phyloP scores from a whole-genome alignment of 2,888 invertebrate genomes.

The Phymatocera aterrima region DNA sequence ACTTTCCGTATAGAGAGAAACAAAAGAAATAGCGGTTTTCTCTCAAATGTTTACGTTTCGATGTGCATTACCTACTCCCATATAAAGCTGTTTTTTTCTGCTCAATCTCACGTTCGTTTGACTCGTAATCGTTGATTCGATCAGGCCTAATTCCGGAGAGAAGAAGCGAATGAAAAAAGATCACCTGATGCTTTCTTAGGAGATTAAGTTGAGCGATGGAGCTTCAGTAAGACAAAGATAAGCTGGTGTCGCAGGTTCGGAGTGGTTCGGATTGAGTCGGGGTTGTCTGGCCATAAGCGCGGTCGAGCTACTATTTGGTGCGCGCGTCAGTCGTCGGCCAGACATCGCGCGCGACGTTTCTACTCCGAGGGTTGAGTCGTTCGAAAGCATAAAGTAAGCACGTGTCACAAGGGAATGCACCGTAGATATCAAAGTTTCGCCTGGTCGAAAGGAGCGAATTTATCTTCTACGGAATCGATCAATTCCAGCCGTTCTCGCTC shows the following conservation, averaged over 20 bases:
- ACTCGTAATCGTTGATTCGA: background rate
- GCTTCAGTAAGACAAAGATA: background rate
- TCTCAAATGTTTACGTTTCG: too few species aligned
- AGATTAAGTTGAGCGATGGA: background rate
- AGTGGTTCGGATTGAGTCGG: constrained; percentile 22
- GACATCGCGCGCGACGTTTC: constrained; percentile 63
- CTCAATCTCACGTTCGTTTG: background rate
- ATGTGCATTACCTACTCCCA: too few species aligned
- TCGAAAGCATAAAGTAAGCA: constrained; percentile 21
- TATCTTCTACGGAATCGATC: background rate
- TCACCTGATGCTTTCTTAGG: background rate
- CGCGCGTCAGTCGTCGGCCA: constrained; percentile 61
- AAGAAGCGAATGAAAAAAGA: background rate
- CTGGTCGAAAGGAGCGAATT: background rate
- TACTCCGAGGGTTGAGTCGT: background rate
- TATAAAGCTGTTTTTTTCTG: too few species aligned
- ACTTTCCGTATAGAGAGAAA: too few species aligned
- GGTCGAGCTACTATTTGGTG: constrained; percentile 29
- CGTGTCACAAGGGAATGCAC: constrained; percentile 32
- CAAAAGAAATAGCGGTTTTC: too few species aligned
- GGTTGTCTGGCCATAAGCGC: constrained; percentile 23
- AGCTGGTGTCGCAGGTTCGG: background rate
- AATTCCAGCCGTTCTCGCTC: background rate
- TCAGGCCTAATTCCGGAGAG: background rate
- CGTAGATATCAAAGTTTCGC: background rate